These are phyloP conservation scores for Tautogolabrus adspersus DNA, from an alignment of 2,113 vertebrate species.

Conservation along the genomic window DNA sequence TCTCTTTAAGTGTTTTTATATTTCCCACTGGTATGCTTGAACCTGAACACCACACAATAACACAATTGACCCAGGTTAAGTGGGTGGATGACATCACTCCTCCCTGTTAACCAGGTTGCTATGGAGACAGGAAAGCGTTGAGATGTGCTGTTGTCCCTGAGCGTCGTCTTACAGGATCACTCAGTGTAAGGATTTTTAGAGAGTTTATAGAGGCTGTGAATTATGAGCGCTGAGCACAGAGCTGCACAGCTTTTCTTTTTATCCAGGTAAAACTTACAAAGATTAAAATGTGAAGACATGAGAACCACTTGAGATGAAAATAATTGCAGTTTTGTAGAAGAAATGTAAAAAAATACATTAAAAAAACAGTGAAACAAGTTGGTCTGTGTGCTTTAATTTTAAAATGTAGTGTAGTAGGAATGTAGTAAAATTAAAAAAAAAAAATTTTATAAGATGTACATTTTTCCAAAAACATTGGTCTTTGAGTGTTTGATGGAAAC, in stretches of 20 bases:
- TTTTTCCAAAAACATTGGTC: no score
- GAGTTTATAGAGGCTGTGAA: conserved; percentile 47
- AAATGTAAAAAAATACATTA: conserved; percentile 25
- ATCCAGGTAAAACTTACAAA: not conserved
- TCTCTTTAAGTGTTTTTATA: conserved; percentile 16
- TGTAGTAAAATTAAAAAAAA: no score
- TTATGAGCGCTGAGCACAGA: conserved; percentile 27
- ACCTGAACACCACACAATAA: not conserved
- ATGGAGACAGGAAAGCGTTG: conserved; percentile 64
- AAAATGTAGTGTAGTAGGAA: no score
- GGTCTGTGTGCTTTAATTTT: not conserved
- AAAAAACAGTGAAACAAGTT: not conserved
- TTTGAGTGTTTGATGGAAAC: no score
- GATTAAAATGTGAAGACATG: conserved; percentile 46
- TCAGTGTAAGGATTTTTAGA: conserved; percentile 12
- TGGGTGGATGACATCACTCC: conserved; percentile 23
- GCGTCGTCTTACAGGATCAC: conserved; percentile 56
- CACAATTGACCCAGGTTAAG: not conserved
- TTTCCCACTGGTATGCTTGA: not conserved
- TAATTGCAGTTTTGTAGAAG: conserved; percentile 5
- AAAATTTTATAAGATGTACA: no score
- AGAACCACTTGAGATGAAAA: conserved; percentile 40
- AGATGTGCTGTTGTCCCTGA: conserved; percentile 9
- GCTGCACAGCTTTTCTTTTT: no score
- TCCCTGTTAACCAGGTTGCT: conserved; percentile 43